These are phyloP conservation scores for Hecatera dysodea DNA, from an alignment of 2,888 invertebrate genomes.

Conservation along the genomic window DNA sequence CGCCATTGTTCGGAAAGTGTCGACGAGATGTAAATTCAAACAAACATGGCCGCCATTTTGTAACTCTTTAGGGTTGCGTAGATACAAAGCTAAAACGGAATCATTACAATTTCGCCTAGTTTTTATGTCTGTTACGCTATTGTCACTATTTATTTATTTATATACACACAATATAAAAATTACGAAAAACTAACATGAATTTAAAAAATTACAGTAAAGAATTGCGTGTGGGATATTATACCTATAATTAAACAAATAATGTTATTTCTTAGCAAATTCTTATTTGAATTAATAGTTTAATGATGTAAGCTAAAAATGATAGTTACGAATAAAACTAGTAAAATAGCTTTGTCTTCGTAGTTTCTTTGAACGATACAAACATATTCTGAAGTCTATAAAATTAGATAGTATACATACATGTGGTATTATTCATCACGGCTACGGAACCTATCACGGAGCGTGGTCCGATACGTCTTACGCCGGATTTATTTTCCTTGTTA, in stretches of 20 bases:
- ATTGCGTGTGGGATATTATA: too few relatives aligned
- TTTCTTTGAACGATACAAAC: background rate
- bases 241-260: too few relatives aligned
- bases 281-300: too few relatives aligned
- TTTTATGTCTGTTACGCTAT: background rate
- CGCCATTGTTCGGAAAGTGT: constrained; percentile 38
- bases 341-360: too few relatives aligned
- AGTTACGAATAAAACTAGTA: too few relatives aligned
- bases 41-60: constrained; percentile 31
- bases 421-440: background rate
- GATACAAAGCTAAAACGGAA: background rate
- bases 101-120: background rate
- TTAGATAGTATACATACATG: background rate
- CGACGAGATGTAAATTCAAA: constrained; percentile 46
- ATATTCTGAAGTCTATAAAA: background rate
- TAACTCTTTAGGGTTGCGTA: constrained; percentile 7
- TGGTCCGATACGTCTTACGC: background rate
- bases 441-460: background rate
- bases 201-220: too few relatives aligned
- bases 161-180: too few relatives aligned
- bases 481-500: constrained; percentile 61
- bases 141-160: too few relatives aligned
- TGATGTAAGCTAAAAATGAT: too few relatives aligned
- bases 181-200: too few relatives aligned
- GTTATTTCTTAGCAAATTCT: too few relatives aligned